Conservation (phyloP, 2,113 vertebrate species). For the Mormoops blainvillei region DNA sequence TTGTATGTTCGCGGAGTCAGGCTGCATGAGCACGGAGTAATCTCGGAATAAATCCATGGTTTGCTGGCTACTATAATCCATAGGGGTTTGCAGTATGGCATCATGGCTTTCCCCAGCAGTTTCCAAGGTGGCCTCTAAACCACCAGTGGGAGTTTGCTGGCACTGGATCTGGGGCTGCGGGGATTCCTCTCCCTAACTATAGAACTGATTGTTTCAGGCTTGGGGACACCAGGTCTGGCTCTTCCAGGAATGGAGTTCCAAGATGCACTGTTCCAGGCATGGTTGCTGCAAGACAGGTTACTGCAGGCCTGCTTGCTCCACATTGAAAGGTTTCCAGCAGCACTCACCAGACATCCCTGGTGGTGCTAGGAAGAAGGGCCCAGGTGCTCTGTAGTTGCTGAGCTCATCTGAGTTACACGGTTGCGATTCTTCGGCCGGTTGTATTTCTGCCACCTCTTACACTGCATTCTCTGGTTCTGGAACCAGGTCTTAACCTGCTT, state of each 20-base stretch:
- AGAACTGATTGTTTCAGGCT: conserved; percentile 20
- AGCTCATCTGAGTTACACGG: conserved; percentile 39
- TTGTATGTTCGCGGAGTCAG: neutral
- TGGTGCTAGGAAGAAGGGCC: neutral
- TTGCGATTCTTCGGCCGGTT: neutral
- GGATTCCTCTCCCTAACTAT: conserved; percentile 16
- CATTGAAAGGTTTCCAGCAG: no score
- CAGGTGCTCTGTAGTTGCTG: neutral
- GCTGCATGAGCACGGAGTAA: neutral
- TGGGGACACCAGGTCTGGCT: neutral
- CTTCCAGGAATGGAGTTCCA: neutral
- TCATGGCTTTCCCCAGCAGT: conserved; percentile 36
- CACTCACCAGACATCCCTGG: no score
- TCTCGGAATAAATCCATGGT: conserved; percentile 6
- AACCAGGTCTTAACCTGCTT: no score
- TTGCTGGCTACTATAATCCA: neutral
- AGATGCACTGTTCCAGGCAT: conserved; percentile 11
- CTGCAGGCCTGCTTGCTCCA: conserved; percentile 61
- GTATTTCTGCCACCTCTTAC: no score
- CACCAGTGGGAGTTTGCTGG: conserved; percentile 53
- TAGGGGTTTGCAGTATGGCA: neutral
- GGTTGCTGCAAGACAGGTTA: conserved; percentile 14
- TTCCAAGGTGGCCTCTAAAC: conserved; percentile 67
- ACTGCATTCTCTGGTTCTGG: no score
- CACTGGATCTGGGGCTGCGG: conserved; percentile 30